Conservation (phyloP, 2,888 invertebrate species). For the Cetonia aurata region DNA sequence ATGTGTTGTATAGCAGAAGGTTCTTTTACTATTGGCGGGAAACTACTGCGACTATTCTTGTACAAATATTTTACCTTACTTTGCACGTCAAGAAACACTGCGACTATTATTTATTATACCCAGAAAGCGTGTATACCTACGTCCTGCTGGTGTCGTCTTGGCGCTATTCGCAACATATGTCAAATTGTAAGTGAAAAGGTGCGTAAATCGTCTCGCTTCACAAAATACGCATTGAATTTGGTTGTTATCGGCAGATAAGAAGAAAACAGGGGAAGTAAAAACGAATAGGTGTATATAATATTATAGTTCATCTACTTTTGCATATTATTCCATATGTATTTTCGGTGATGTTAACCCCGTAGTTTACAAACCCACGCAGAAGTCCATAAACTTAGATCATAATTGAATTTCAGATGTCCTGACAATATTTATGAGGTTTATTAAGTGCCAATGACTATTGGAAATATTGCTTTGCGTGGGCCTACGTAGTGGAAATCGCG, state of each 20-base stretch:
- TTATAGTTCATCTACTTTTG: no score
- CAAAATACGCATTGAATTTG: background rate
- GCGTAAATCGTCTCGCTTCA: slow-evolving; percentile 8
- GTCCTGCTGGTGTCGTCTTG: slow-evolving; percentile 14
- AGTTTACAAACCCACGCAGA: slow-evolving; percentile 22
- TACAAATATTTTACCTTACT: slow-evolving; percentile 33
- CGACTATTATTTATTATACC: slow-evolving; percentile 22
- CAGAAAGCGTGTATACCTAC: slow-evolving; percentile 5
- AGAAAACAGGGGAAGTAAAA: slow-evolving; percentile 27
- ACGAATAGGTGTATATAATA: no score
- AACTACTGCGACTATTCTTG: slow-evolving; percentile 37
- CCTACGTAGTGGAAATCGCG: slow-evolving; percentile 14
- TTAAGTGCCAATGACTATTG: slow-evolving; percentile 22
- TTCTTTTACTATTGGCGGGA: slow-evolving; percentile 44
- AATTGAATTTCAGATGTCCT: slow-evolving; percentile 24
- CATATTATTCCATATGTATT: no score
- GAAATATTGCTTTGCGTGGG: slow-evolving; percentile 10
- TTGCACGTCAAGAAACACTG: slow-evolving; percentile 30
- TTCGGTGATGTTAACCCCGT: slow-evolving; percentile 21
- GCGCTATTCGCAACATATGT: slow-evolving; percentile 35
- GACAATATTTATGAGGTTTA: slow-evolving; percentile 20
- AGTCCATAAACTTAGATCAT: background rate
- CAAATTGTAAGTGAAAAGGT: slow-evolving; percentile 32
- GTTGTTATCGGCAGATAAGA: slow-evolving; percentile 9
- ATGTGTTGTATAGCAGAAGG: slow-evolving; percentile 44